Conservation (phyloP, 2,888 invertebrate genomes). For the Antheraea yamamai region DNA sequence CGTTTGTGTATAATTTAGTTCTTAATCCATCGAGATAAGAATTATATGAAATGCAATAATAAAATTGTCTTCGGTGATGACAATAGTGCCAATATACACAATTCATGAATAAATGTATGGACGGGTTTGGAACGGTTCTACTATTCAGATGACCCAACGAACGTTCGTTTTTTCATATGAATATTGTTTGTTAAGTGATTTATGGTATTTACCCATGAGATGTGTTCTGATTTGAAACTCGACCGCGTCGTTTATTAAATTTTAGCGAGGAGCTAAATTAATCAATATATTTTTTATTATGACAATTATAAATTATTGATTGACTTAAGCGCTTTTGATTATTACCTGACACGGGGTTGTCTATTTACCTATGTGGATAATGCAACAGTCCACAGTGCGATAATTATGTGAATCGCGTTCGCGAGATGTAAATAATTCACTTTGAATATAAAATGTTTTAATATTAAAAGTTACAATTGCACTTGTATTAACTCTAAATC, state of each 20-base stretch:
- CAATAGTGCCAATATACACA: slow-evolving; percentile 39
- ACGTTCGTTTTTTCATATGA: slow-evolving; percentile 34
- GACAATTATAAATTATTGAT: neutral
- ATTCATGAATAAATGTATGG: slow-evolving; percentile 42
- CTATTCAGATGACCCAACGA: slow-evolving; percentile 12
- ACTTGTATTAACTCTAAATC: no score
- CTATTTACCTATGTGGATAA: no score
- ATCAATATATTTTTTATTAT: neutral
- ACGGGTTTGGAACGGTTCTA: slow-evolving; percentile 34
- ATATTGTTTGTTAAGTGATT: slow-evolving; percentile 31
- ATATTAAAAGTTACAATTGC: no score
- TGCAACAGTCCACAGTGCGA: no score
- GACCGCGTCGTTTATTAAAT: neutral
- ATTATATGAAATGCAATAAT: neutral
- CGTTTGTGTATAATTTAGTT: slow-evolving; percentile 13
- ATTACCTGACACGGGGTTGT: no score
- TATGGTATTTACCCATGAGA: slow-evolving; percentile 9
- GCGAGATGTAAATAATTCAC: no score
- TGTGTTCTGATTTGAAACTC: neutral
- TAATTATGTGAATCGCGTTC: no score
- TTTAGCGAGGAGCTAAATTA: neutral
- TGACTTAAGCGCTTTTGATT: no score
- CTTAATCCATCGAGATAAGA: neutral
- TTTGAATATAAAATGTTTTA: no score
- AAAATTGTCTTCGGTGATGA: slow-evolving; percentile 29